Evolutionary conservation across 2,888 invertebrate genomes (phyloP).

Genomic region (Drosophila eohydei): DNA sequence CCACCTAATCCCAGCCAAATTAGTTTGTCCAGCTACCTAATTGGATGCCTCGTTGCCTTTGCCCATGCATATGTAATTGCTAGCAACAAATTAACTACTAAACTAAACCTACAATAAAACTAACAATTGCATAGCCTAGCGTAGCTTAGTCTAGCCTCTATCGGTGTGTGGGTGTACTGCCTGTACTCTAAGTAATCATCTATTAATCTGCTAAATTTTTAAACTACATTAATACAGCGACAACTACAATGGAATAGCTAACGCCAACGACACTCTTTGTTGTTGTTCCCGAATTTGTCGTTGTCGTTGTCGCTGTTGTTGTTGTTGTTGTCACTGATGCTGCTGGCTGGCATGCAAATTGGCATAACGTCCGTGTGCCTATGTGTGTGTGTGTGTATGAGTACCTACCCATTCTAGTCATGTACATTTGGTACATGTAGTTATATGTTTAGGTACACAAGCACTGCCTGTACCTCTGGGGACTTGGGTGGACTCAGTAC

Average conservation of each 20-base stretch:
- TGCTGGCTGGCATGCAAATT: slow-evolving; percentile 60
- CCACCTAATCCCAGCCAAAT: slow-evolving; percentile 35
- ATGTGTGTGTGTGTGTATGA: not conserved
- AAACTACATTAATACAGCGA: slow-evolving; percentile 46
- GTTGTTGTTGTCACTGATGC: slow-evolving; percentile 16
- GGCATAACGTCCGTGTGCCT: slow-evolving; percentile 49
- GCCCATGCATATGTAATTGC: slow-evolving; percentile 56
- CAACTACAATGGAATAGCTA: slow-evolving; percentile 6
- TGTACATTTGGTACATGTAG: not conserved
- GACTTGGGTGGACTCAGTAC: not conserved
- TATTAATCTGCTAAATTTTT: slow-evolving; percentile 56
- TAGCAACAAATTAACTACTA: slow-evolving; percentile 55
- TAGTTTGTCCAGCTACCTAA: slow-evolving; percentile 46
- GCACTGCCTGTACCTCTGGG: not conserved
- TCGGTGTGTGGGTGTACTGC: slow-evolving; percentile 46
- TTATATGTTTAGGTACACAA: slow-evolving; percentile 5
- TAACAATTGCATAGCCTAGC: slow-evolving; percentile 50
- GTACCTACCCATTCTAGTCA: slow-evolving; percentile 5
- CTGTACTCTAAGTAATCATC: slow-evolving; percentile 54
- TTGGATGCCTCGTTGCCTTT: slow-evolving; percentile 32
- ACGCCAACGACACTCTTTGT: not conserved
- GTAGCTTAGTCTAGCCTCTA: slow-evolving; percentile 25
- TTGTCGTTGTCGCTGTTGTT: slow-evolving; percentile 12
- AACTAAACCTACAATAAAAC: slow-evolving; percentile 40
- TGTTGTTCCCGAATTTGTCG: slow-evolving; percentile 8